Base-by-base conservation (phyloP, 2,888 invertebrate species). In the Andrena trimmerana region DNA sequence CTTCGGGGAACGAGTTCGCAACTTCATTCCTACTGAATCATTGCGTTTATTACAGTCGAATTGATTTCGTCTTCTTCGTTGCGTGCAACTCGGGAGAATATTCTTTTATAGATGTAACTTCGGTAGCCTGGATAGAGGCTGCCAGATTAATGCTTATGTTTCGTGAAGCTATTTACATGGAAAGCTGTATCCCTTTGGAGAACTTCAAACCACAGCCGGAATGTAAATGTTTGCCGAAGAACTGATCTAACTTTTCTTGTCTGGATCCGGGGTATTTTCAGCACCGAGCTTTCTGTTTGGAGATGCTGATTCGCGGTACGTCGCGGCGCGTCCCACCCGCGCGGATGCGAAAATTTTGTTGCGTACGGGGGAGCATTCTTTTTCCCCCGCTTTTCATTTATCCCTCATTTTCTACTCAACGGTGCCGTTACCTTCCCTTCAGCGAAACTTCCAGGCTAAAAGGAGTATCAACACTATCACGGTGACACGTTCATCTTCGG, bases 401-500 rank as follows among this genome's bases (percentile, higher is more conserved):
- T 81, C 72, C 68, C 81, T 68, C 68, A 72, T 80, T 81, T 81
- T 80, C 68, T 68, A 60, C 72, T 68, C 48, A 72, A 81, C 81
- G 57, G 67, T 52, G 8, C 50, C 81, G 67, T 72, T 68, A 52
- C 63, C 48, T 16, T 60, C 60, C 29, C 70, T 65, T 63, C 81
- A 13, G 29, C 33, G 57, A 50, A 72, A 72, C 72, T 81, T 71
- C 63, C 81, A 68, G 57, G 54, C 8, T 63, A 72, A 81, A 81
- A 81, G 24, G 81, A 63, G 81, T 81, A 81, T 81, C 82, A 81
- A 81, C 82, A 75, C 70, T 75, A 62, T 72, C 81, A 81, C 65
- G 75, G 76, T 76, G 72, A 83, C 68, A 76, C 76, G 70, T 81
- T 83, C 81, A 83, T 83, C 83, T 83, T 76, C 76, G 76, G 76